A percentile compares a stretch with the other conserved stretches of the same genome.
These are phyloP conservation scores for Dendrocincla tyrannina DNA, from an alignment of 2,797 vertebrate genomes.

Conservation along the genomic window DNA sequence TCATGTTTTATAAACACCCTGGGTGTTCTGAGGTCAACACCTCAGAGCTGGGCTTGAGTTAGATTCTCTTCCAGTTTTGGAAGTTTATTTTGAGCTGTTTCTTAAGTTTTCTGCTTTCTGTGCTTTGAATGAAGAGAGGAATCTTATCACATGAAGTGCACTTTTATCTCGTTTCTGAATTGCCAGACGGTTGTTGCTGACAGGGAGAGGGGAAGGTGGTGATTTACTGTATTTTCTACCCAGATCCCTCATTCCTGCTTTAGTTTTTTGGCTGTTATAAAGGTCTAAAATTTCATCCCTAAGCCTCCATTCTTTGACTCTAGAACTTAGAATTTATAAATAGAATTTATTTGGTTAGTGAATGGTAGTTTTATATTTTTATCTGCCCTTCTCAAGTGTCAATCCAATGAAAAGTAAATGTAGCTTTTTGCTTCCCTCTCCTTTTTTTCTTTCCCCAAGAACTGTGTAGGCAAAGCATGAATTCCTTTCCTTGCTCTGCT, in stretches of 20 bases:
- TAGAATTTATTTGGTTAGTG: background rate
- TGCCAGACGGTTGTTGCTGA: background rate
- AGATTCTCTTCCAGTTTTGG: background rate
- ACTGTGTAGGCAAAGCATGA: background rate
- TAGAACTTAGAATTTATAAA: background rate
- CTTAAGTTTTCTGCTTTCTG: background rate
- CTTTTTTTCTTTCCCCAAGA: fast-evolving
- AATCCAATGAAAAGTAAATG: background rate
- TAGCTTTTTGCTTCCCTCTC: background rate
- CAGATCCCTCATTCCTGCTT: background rate
- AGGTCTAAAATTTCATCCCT: background rate
- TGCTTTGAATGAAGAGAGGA: background rate
- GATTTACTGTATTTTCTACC: background rate
- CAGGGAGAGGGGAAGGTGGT: background rate
- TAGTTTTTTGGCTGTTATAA: background rate
- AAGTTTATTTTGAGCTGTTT: background rate
- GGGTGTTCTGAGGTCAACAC: background rate
- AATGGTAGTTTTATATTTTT: background rate
- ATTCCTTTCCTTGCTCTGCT: background rate
- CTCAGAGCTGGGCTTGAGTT: background rate
- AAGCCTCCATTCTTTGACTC: background rate
- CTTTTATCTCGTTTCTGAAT: background rate
- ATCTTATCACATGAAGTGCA: background rate
- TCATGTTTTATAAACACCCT: background rate
- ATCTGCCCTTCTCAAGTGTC: background rate